Base-by-base conservation (phyloP, 2,888 invertebrate species). In the Craniophora ligustri region DNA sequence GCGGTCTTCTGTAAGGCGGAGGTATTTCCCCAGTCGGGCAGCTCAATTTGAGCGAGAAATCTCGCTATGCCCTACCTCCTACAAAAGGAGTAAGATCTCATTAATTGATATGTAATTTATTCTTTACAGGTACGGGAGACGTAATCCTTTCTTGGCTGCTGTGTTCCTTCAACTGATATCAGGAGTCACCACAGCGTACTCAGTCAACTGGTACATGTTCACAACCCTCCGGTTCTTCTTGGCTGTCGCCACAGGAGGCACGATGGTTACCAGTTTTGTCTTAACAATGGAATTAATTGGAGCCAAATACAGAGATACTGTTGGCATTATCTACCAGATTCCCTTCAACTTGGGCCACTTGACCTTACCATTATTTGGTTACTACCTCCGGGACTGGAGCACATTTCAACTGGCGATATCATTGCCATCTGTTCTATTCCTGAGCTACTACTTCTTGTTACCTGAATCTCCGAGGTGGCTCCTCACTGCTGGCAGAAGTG, bases 381-480 rank as follows among this genome's bases (percentile, higher is more conserved):
- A 95, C 77, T 95, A 90, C 59, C 89, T 96, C 15, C 93, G 96
- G 1, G 94, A 95, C 42, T 97, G 96, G 96, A 94, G 94, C 40
- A 91, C 91, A 63, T 95, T 96, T 51, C 96, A 96, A 81, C 86
- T 96, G 40, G 94, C 95, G 0, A 94, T 96, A 61, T 96, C 96
- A 0, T 76, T 96, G 38, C 95, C 95, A 0, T 94, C 94, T 0
- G 77, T 94, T 6, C 69, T 96, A 26, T 94, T 96, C 64, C 88
- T 96, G 44, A 94, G 95, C 40, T 96, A 96, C 73, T 96, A 95
- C 76, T 96, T 95, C 93, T 81, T 97, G 19, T 86, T 97, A 14
- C 97, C 97, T 2, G 97, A 97, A 88, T 97, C 97, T 0, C 97
- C 97, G 1, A 94, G 97, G 70, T 97, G 97, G 97, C 93, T 97